phyloP scores from a whole-genome alignment of 2,797 vertebrate genomes.

The Brotula barbata region DNA sequence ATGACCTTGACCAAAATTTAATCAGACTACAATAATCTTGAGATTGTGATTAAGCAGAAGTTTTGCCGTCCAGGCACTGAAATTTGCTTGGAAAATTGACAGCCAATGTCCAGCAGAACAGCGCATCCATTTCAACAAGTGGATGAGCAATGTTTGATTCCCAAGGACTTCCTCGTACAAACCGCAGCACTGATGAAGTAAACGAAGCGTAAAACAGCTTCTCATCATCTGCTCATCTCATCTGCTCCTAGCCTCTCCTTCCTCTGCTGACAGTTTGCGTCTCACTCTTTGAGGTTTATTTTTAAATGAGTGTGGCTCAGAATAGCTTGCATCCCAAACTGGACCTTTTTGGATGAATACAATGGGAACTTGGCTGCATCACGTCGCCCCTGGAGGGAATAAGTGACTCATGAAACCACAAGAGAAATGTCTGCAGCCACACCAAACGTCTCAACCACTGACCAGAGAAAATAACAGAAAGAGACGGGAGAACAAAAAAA shows the following conservation, averaged over 20 bases:
- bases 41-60: too few relatives aligned
- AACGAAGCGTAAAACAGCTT: slow-evolving; percentile 29
- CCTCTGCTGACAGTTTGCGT: slow-evolving; percentile 12
- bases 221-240: slow-evolving; percentile 40
- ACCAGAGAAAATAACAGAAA: not conserved
- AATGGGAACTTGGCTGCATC: slow-evolving; percentile 57
- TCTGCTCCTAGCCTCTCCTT: not conserved
- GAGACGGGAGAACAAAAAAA: slow-evolving; percentile 23
- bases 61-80: too few relatives aligned
- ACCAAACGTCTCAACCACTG: slow-evolving; percentile 3
- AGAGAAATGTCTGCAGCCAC: slow-evolving; percentile 29
- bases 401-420: slow-evolving; percentile 53
- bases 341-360: slow-evolving; percentile 55
- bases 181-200: slow-evolving; percentile 7
- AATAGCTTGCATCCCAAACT: slow-evolving; percentile 58
- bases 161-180: not conserved
- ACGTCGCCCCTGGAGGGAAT: slow-evolving; percentile 51
- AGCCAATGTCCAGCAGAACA: too few relatives aligned
- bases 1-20: too few relatives aligned
- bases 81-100: too few relatives aligned
- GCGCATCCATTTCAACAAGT: not conserved
- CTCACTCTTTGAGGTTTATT: slow-evolving; percentile 46
- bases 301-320: slow-evolving; percentile 42
- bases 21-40: too few relatives aligned
- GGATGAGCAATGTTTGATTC: slow-evolving; percentile 1